phyloP scores from a whole-genome alignment of 2,113 vertebrate species.

The Actinemys pallida region DNA sequence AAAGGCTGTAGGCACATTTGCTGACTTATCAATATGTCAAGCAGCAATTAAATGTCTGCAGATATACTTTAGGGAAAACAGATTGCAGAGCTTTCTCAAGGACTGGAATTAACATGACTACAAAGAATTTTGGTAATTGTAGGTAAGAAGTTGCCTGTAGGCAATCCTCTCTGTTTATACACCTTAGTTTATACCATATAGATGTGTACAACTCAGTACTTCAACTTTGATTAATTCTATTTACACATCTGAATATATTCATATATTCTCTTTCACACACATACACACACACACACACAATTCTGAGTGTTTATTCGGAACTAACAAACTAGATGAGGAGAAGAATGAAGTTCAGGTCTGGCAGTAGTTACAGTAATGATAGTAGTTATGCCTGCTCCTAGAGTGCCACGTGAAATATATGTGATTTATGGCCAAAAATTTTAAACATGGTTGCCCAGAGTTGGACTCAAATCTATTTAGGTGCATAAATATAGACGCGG shows the following conservation, averaged over 20 bases:
- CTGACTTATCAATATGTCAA: slow-evolving; percentile 32
- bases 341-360: background rate
- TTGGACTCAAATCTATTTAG: background rate
- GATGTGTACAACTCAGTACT: background rate
- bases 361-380: background rate
- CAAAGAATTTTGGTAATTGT: slow-evolving; percentile 31
- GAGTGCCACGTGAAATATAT: background rate
- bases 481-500: background rate
- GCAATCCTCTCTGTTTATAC: background rate
- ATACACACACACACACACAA: background rate
- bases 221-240: background rate
- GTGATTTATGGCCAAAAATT: background rate
- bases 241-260: background rate
- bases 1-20: slow-evolving; percentile 21
- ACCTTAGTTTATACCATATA: background rate
- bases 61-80: slow-evolving; percentile 49
- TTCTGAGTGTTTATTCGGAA: background rate
- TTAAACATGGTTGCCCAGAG: background rate
- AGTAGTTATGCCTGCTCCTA: background rate
- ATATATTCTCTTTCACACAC: background rate
- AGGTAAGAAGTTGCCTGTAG: slow-evolving; percentile 18
- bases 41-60: slow-evolving; percentile 31
- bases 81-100: slow-evolving; percentile 2
- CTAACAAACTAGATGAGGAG: background rate
- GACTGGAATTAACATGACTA: slow-evolving; percentile 46